Base-by-base conservation (phyloP, 2,888 invertebrate species). In the Lymantria dispar region DNA sequence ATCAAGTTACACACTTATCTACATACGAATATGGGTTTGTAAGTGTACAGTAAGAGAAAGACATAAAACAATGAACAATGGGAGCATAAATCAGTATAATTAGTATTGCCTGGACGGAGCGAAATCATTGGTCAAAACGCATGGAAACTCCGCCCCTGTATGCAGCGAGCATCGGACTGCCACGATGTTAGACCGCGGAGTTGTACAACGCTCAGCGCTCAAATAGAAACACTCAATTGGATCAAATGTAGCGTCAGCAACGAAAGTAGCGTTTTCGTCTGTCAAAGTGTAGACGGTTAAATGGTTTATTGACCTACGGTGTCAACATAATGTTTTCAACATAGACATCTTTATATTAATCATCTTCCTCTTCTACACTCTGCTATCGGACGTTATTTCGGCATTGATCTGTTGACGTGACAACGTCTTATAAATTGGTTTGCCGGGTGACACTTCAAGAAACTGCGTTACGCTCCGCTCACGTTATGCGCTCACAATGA, bases 81-180 rank as follows among this genome's bases (percentile, higher is more conserved):
- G 96, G 93, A 92, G 95, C 95, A 96, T 96, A 96, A 96, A 96
- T 96, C 96, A 96, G 95, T 95, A 96, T 96, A 96, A 96, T 96
- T 96, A 96, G 96, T 95, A 95, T 94, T 93, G 90, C 83, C 77
- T 78, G 82, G 84, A 87, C 90, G 90, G 85, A 89, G 93, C 85
- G 83, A 84, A 93, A 86, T 93, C 93, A 94, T 94, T 94, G 94
- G 94, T 93, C 93, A 93, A 92, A 90, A 88, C 85, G 88, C 82
- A 83, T 66, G 81, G 81, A 85, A 77, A 72, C 92, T 90, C 92
- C 93, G 93, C 93, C 93, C 91, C 90, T 87, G 83, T 78, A 55
- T 61, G 68, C 68, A 61, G 54, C 54, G 53, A 52, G 64, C 67
- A 65, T 52, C 71, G 76, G 60, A 63, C 72, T 55, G 50, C 54